A percentile compares a stretch with the other conserved stretches of the same genome.
Evolutionary conservation across 2,113 vertebrate species (phyloP).

Genomic region (Lipotes vexillifer): DNA sequence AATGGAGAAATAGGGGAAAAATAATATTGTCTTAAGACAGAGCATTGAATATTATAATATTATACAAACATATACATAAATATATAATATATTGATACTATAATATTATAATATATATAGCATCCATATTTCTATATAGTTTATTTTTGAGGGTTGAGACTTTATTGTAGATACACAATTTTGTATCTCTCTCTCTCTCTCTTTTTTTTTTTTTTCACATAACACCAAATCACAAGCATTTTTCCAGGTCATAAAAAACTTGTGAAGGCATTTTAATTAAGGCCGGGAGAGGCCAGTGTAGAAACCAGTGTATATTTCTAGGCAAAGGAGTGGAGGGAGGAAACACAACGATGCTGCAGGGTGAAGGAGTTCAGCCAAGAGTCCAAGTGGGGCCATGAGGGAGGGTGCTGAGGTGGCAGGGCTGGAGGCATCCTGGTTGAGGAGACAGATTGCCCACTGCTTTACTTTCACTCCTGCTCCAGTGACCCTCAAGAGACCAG

Average conservation of each 20-base stretch:
- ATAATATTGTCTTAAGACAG: neutral
- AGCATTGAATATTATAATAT: neutral
- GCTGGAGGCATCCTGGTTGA: neutral
- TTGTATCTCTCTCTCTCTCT: neutral
- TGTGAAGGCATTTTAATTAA: constrained; percentile 22
- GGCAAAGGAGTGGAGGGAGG: neutral
- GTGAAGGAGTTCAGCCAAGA: neutral
- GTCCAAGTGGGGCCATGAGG: neutral
- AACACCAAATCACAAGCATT: neutral
- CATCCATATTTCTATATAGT: neutral
- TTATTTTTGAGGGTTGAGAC: neutral
- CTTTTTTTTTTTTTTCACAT: neutral
- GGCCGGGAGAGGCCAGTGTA: neutral
- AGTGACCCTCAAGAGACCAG: neutral
- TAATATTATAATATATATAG: neutral
- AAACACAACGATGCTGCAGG: neutral
- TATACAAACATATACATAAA: neutral
- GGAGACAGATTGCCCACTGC: neutral
- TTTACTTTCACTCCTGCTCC: neutral
- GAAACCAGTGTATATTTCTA: neutral
- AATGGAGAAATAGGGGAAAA: neutral
- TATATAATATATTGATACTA: neutral
- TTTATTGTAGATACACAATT: neutral
- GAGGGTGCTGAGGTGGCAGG: neutral
- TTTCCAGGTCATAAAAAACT: neutral